phyloP scores from a whole-genome alignment of 2,888 invertebrate genomes.

The Oxyteleia sp. region DNA sequence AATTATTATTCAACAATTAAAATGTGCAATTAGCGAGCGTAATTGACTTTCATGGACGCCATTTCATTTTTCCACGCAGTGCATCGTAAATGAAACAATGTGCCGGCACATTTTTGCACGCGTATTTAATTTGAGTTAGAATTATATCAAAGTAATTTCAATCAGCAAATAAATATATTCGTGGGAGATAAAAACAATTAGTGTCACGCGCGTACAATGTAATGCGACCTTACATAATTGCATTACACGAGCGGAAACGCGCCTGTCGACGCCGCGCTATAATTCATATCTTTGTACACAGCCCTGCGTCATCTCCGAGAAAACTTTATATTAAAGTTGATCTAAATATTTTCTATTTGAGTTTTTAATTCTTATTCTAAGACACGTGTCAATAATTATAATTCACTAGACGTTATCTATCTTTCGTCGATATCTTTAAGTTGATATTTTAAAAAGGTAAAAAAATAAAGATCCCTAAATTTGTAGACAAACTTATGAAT shows the following conservation, averaged over 20 bases:
- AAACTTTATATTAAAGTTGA: slow-evolving; percentile 5
- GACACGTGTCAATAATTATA: no score
- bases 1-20: slow-evolving; percentile 24
- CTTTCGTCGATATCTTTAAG: no score
- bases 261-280: slow-evolving; percentile 49
- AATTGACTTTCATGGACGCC: slow-evolving; percentile 23
- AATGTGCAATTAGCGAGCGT: slow-evolving; percentile 26
- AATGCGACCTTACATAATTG: slow-evolving; percentile 64
- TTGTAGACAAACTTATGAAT: no score
- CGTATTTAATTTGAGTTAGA: slow-evolving; percentile 37
- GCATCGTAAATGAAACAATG: slow-evolving; percentile 25
- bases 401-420: no score
- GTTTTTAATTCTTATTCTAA: no score
- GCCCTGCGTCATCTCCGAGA: slow-evolving; percentile 9
- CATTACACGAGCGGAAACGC: slow-evolving; percentile 63
- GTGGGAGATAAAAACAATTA: slow-evolving; percentile 69
- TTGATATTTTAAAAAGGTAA: no score
- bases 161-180: slow-evolving; percentile 64
- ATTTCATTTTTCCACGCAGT: slow-evolving; percentile 17
- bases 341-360: no score
- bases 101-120: slow-evolving; percentile 33
- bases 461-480: no score
- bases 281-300: slow-evolving; percentile 57
- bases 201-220: slow-evolving; percentile 66
- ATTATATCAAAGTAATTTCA: slow-evolving; percentile 54